phyloP scores from a whole-genome alignment of 2,888 invertebrate species.

The Agriopis marginaria region DNA sequence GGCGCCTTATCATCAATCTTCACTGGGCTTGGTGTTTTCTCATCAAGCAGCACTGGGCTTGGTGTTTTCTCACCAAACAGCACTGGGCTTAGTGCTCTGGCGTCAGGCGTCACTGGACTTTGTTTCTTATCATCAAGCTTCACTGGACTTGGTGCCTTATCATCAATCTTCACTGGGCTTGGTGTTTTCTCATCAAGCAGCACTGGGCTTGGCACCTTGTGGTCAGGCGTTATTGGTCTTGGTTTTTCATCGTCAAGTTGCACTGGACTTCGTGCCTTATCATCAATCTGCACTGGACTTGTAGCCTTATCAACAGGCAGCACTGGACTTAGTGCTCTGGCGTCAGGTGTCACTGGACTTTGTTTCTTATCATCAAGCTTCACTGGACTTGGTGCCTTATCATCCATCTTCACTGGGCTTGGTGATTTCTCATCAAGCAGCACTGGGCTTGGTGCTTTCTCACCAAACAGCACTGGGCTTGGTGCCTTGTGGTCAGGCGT shows the following conservation, averaged over 20 bases:
- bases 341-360: not conserved
- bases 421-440: not conserved
- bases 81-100: conserved; percentile 24
- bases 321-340: conserved; percentile 23
- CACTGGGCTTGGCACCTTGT: not conserved
- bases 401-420: too few relatives aligned
- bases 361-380: too few relatives aligned
- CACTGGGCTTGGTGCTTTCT: not conserved
- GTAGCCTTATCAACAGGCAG: not conserved
- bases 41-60: conserved; percentile 1
- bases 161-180: conserved; percentile 11
- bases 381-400: too few relatives aligned
- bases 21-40: conserved; percentile 4
- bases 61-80: not conserved
- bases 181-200: not conserved
- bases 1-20: not conserved
- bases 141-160: conserved; percentile 1
- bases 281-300: conserved; percentile 6
- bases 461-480: too few relatives aligned
- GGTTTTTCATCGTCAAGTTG: not conserved
- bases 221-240: not conserved
- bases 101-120: conserved; percentile 22
- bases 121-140: conserved; percentile 8
- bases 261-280: not conserved
- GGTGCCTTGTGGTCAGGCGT: conserved; percentile 1